Conservation (phyloP, 2,888 invertebrate genomes). For the Lacanobia oleracea region DNA sequence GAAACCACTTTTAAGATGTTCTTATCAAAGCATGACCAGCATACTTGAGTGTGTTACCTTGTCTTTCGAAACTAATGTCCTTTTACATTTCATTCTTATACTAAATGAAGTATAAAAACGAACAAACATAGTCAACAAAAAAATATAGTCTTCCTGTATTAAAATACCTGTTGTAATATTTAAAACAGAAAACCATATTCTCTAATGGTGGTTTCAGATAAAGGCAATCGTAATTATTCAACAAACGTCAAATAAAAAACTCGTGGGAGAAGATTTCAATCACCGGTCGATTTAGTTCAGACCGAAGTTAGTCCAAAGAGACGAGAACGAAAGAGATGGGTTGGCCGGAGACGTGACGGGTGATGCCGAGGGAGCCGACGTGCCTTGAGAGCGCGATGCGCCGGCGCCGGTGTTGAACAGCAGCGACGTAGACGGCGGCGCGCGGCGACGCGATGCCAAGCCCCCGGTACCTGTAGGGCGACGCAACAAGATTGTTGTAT, state of each 20-base stretch:
- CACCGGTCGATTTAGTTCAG: conserved; percentile 69
- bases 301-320: conserved; percentile 74
- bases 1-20: conserved; percentile 60
- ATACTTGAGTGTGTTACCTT: conserved; percentile 67
- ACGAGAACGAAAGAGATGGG: conserved; percentile 66
- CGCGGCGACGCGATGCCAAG: conserved; percentile 77
- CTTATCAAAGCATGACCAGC: conserved; percentile 79
- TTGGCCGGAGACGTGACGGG: conserved; percentile 68
- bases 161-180: conserved; percentile 61
- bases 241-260: conserved; percentile 8
- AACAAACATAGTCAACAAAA: conserved; percentile 62
- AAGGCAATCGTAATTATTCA: conserved; percentile 10
- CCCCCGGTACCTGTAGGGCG: conserved; percentile 67
- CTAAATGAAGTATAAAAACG: conserved; percentile 74
- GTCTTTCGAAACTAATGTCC: conserved; percentile 67
- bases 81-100: conserved; percentile 75
- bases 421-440: conserved; percentile 70
- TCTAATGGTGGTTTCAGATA: conserved; percentile 48
- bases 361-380: conserved; percentile 72
- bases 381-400: conserved; percentile 48
- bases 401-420: conserved; percentile 63
- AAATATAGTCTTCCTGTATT: conserved; percentile 52
- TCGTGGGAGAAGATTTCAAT: conserved; percentile 5
- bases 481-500: background rate
- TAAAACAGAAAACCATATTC: conserved; percentile 63